Conservation (phyloP, 92 coral and sea anemone species). For the Hydrozoanthus gracilis region DNA sequence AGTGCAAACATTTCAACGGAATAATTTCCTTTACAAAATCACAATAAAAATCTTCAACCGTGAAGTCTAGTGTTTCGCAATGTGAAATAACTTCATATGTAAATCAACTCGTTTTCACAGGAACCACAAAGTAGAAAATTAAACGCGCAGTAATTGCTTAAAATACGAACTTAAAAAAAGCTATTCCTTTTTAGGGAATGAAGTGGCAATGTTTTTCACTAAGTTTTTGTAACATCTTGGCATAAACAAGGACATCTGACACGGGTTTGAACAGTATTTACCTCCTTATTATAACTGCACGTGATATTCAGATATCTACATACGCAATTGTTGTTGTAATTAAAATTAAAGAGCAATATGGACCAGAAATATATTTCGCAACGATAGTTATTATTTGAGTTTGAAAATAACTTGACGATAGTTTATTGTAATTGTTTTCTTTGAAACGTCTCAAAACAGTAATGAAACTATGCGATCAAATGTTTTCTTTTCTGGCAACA, state of each 20-base stretch:
- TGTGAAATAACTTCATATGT: conserved; percentile 3
- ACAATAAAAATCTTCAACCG: neutral
- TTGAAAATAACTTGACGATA: neutral
- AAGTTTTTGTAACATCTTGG: conserved; percentile 1
- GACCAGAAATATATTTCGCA: neutral
- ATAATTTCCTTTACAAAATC: neutral
- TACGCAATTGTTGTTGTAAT: neutral
- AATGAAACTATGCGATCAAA: neutral
- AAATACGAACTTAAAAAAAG: too few species aligned
- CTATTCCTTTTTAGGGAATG: neutral
- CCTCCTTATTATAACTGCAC: neutral
- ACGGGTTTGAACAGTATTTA: neutral
- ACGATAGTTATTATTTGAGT: neutral
- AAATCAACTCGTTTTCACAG: conserved; percentile 12
- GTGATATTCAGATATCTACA: neutral
- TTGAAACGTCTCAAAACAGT: neutral
- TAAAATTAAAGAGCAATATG: neutral
- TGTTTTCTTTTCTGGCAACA: neutral
- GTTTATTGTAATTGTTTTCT: neutral
- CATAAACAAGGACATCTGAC: neutral
- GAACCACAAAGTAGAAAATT: conserved; percentile 1
- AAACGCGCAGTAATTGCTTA: conserved; percentile 8
- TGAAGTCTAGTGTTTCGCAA: conserved; percentile 24
- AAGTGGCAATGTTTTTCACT: neutral
- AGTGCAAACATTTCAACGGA: neutral